These are phyloP conservation scores for Falco concolor DNA, from an alignment of 2,797 vertebrate genomes.

Conservation along the genomic window DNA sequence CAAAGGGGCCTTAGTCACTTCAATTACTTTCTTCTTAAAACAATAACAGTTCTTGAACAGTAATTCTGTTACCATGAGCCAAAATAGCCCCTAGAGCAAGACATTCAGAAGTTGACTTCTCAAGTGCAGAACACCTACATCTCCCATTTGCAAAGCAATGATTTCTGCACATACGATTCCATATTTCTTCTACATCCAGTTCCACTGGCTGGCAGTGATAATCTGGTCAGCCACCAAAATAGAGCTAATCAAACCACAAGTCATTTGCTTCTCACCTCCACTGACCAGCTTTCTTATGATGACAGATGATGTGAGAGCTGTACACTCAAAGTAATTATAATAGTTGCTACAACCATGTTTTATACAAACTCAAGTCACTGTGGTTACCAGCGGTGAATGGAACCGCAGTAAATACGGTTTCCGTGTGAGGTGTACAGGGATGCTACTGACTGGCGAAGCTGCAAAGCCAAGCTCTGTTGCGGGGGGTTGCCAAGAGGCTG, in stretches of 20 bases:
- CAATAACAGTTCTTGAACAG: background rate
- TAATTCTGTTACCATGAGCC: background rate
- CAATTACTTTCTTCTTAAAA: conserved; percentile 4
- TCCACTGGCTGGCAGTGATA: background rate
- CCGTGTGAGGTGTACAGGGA: background rate
- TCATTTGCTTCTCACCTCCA: background rate
- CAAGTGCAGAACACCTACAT: background rate
- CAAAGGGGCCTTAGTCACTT: conserved; percentile 15
- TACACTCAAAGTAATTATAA: background rate
- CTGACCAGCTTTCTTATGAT: background rate
- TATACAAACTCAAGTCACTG: background rate
- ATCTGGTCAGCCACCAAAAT: background rate
- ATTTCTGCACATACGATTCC: background rate
- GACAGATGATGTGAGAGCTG: background rate
- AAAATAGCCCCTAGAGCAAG: background rate
- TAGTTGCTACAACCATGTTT: background rate
- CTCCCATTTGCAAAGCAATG: background rate
- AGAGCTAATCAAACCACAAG: background rate
- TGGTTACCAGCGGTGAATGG: background rate
- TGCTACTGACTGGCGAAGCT: background rate
- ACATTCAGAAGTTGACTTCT: background rate
- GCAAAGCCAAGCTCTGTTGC: background rate
- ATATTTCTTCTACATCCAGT: background rate
- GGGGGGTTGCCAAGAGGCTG: background rate
- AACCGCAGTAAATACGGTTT: background rate